These are phyloP conservation scores for Drosophila murphyi DNA, from an alignment of 1,140 invertebrate genomes.

Conservation along the genomic window DNA sequence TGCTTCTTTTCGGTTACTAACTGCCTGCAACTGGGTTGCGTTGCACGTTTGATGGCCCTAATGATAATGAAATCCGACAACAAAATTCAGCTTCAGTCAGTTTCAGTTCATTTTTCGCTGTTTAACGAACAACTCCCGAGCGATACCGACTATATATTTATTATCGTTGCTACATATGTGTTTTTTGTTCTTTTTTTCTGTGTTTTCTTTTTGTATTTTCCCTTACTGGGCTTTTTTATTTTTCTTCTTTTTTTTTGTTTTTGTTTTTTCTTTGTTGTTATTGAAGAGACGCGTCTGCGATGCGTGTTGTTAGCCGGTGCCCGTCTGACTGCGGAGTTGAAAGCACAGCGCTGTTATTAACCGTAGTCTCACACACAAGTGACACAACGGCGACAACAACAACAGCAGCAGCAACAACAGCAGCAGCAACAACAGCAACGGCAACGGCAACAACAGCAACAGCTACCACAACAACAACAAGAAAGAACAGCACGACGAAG, in stretches of 20 bases:
- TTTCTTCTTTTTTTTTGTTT: constrained; percentile 42
- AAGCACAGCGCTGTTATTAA: constrained; percentile 62
- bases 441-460: constrained; percentile 26
- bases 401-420: neutral
- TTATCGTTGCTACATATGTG: constrained; percentile 31
- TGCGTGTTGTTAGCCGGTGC: constrained; percentile 51
- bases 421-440: neutral
- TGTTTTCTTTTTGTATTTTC: neutral
- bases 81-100: constrained; percentile 10
- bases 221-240: neutral
- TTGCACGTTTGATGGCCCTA: constrained; percentile 13
- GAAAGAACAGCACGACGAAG: neutral
- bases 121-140: constrained; percentile 11
- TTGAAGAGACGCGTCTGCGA: constrained; percentile 30
- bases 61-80: constrained; percentile 31
- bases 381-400: constrained; percentile 48
- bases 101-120: constrained; percentile 47
- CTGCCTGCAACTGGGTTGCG: neutral
- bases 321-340: constrained; percentile 66
- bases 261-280: constrained; percentile 36
- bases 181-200: constrained; percentile 16
- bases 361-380: constrained; percentile 57
- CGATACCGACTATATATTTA: constrained; percentile 34
- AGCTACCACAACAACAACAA: constrained; percentile 5
- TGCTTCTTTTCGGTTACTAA: neutral